phyloP scores from a whole-genome alignment of 2,888 invertebrate genomes.

The Piscicola geometra region DNA sequence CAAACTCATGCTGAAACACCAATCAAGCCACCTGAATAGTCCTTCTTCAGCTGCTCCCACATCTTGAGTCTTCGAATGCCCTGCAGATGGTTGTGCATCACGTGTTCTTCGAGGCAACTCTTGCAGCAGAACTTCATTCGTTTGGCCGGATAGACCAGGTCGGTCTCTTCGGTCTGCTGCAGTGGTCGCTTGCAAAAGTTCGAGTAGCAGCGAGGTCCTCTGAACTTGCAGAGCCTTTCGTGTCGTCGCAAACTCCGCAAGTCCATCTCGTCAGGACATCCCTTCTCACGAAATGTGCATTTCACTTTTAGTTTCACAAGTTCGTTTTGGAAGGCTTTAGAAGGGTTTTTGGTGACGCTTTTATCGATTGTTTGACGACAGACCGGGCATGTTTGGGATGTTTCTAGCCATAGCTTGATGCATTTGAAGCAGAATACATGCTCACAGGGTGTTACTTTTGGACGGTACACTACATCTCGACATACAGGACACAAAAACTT shows the following conservation, averaged over 20 bases:
- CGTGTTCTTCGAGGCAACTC: constrained; percentile 29
- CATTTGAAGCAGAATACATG: constrained; percentile 30
- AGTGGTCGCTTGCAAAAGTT: constrained; percentile 27
- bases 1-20: no score
- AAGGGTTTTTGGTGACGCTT: constrained; percentile 8
- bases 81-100: constrained; percentile 24
- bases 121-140: constrained; percentile 30
- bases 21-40: constrained; percentile 13
- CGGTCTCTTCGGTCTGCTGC: constrained; percentile 1
- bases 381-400: constrained; percentile 29
- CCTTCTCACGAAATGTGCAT: constrained; percentile 26
- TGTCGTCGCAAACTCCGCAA: constrained; percentile 1
- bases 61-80: constrained; percentile 19
- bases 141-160: background rate
- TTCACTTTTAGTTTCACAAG: constrained; percentile 17
- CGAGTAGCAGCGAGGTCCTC: constrained; percentile 25
- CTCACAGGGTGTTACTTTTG: constrained; percentile 32
- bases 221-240: constrained; percentile 23
- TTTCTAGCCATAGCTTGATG: constrained; percentile 30
- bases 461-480: constrained; percentile 20
- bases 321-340: constrained; percentile 13
- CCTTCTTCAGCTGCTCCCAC: constrained; percentile 16
- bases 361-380: constrained; percentile 21
- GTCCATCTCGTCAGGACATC: constrained; percentile 29
- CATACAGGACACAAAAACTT: constrained; percentile 26